Evolutionary conservation across 2,113 vertebrate species (phyloP).

Genomic region (Dasyprocta punctata): DNA sequence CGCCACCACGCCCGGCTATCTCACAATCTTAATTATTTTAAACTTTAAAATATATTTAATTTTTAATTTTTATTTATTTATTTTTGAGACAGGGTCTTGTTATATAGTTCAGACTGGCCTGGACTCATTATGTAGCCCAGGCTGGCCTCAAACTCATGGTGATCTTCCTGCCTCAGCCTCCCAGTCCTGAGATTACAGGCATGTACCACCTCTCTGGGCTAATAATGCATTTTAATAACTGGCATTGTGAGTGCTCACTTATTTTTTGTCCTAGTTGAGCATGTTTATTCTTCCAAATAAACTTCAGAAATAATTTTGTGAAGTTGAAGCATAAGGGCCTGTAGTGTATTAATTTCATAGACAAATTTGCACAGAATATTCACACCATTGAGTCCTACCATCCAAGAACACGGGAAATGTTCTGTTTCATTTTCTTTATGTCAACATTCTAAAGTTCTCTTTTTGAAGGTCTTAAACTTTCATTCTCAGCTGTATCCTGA

Average conservation of each 20-base stretch:
- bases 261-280: conserved; percentile 40
- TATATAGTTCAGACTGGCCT: not conserved
- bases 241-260: conserved; percentile 37
- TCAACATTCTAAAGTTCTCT: not conserved
- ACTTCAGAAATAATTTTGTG: conserved; percentile 64
- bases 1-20: no score
- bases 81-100: not conserved
- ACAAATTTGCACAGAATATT: not conserved
- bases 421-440: not conserved
- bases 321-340: conserved; percentile 41
- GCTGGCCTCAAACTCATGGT: not conserved
- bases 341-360: conserved; percentile 25
- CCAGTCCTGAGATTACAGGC: not conserved
- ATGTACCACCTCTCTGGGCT: not conserved
- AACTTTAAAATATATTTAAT: conserved; percentile 46
- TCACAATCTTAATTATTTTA: conserved; percentile 56
- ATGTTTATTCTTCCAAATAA: conserved; percentile 52
- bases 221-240: conserved; percentile 64
- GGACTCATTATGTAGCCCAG: not conserved
- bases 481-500: not conserved
- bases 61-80: not conserved
- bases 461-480: not conserved
- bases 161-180: not conserved
- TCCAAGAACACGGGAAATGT: not conserved
- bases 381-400: not conserved